Evolutionary conservation across 2,888 invertebrate genomes (phyloP).

Genomic region (Orchestes rusci): DNA sequence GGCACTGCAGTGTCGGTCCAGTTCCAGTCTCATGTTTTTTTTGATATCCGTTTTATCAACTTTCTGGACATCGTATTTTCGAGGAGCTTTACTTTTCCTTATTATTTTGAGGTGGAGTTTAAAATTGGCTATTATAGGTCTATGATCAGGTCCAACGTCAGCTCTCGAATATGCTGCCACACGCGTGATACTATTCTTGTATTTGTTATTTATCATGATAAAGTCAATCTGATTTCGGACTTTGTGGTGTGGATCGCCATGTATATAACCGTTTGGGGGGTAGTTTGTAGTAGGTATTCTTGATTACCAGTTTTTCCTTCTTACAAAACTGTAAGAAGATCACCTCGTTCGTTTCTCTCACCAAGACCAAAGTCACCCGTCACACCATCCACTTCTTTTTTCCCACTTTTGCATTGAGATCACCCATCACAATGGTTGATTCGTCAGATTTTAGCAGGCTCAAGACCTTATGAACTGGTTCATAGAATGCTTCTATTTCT

Average conservation of each 20-base stretch:
- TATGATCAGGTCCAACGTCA: slow-evolving; percentile 2
- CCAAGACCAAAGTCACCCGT: slow-evolving; percentile 3
- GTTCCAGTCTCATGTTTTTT: slow-evolving; percentile 1
- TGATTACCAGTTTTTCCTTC: background rate
- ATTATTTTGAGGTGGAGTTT: slow-evolving; percentile 1
- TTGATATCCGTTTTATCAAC: slow-evolving; percentile 3
- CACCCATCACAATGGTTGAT: background rate
- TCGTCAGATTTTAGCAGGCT: slow-evolving; percentile 3
- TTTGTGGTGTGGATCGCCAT: no score
- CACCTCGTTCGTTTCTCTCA: slow-evolving; percentile 1
- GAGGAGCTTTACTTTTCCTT: background rate
- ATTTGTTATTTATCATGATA: slow-evolving; percentile 3
- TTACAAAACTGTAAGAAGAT: slow-evolving; percentile 3
- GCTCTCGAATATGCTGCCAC: no score
- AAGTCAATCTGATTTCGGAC: slow-evolving; percentile 4
- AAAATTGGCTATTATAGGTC: slow-evolving; percentile 2
- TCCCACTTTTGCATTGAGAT: slow-evolving; percentile 2
- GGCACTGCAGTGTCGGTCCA: background rate
- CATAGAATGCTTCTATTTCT: slow-evolving; percentile 1
- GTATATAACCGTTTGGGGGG: background rate
- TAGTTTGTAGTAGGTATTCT: background rate
- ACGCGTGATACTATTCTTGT: background rate
- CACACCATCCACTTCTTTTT: slow-evolving; percentile 4
- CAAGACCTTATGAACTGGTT: slow-evolving; percentile 1
- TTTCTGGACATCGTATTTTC: slow-evolving; percentile 5